A percentile compares a stretch with the other conserved stretches of the same genome.
Evolutionary conservation across 2,888 invertebrate genomes (phyloP).

Genomic region (Watsonalla binaria): DNA sequence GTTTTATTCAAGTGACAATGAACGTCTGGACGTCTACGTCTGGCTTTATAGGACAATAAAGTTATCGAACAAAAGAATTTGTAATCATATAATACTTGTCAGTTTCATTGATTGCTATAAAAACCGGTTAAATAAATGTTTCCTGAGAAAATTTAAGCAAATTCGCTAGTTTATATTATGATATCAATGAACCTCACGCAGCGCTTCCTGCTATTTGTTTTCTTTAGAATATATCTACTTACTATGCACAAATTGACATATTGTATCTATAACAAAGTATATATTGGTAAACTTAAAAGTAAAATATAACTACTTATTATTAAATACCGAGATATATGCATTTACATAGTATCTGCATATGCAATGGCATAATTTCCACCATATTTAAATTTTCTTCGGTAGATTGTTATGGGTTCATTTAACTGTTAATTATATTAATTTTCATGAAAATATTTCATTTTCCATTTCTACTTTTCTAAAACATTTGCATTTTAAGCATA

Average conservation of each 20-base stretch:
- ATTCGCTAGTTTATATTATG: conserved; percentile 22
- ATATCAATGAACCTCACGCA: conserved; percentile 37
- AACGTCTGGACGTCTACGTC: not conserved
- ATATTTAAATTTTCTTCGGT: too few species aligned
- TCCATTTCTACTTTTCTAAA: too few species aligned
- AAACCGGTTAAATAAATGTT: conserved; percentile 14
- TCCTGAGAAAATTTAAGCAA: conserved; percentile 19
- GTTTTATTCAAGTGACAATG: not conserved
- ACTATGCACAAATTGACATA: not conserved
- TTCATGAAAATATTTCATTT: too few species aligned
- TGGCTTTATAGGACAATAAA: not conserved
- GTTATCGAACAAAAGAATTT: not conserved
- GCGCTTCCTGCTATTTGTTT: conserved; percentile 30
- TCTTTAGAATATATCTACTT: conserved; percentile 21
- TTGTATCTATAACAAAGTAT: too few species aligned
- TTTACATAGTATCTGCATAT: too few species aligned
- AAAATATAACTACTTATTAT: too few species aligned
- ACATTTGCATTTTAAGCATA: too few species aligned
- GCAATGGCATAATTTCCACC: too few species aligned
- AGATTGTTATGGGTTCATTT: too few species aligned
- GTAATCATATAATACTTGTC: not conserved
- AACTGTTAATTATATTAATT: too few species aligned
- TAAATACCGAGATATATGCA: too few species aligned
- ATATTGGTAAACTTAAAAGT: too few species aligned
- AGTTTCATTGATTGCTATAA: conserved; percentile 17